Evolutionary conservation across 2,888 invertebrate genomes (phyloP).

Genomic region (Nomada lathburiana): DNA sequence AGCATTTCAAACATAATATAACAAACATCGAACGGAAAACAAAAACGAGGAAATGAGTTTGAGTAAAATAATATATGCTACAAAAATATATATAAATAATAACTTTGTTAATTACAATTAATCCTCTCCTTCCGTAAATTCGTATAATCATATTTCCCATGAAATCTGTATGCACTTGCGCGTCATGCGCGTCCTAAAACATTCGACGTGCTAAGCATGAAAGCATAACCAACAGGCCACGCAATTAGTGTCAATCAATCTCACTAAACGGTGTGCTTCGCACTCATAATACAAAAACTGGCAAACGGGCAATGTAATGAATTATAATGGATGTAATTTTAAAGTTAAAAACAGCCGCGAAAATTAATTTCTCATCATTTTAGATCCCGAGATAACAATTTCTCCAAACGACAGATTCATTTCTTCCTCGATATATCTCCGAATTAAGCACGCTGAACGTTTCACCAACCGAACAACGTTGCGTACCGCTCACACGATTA

Average conservation of each 20-base stretch:
- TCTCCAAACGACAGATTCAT: no score
- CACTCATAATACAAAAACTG: constrained; percentile 17
- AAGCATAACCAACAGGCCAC: constrained; percentile 43
- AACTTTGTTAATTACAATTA: no score
- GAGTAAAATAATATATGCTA: neutral
- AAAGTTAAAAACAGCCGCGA: neutral
- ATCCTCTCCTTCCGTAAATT: neutral
- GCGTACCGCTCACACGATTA: neutral
- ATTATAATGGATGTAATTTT: neutral
- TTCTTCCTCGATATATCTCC: no score
- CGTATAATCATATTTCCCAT: neutral
- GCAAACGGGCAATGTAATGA: neutral
- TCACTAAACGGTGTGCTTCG: constrained; percentile 16
- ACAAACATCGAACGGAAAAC: no score
- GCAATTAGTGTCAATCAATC: constrained; percentile 68
- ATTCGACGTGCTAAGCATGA: constrained; percentile 20
- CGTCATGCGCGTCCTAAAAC: constrained; percentile 16
- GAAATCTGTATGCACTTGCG: neutral
- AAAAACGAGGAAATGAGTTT: neutral
- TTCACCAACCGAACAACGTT: no score
- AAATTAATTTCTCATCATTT: no score
- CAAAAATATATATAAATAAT: neutral
- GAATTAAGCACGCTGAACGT: no score
- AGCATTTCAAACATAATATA: no score
- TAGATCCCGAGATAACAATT: no score